Base-by-base conservation (phyloP, 2,797 vertebrate genomes). In the Enteromius trimaculatus region DNA sequence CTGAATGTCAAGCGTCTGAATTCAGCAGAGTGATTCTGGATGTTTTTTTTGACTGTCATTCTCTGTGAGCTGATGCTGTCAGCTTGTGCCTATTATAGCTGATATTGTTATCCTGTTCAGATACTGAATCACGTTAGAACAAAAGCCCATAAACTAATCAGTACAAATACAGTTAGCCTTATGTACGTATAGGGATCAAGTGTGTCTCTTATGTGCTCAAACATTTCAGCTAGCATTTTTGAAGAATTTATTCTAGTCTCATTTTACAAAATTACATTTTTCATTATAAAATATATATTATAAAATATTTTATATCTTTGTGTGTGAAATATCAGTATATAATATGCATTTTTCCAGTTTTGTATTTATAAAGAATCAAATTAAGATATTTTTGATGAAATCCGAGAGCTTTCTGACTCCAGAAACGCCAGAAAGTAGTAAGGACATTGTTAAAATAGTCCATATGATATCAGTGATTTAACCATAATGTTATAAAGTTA, bases 1-100 rank as follows among this genome's bases (percentile, higher is more conserved):
- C 65, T 80, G 81, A 77, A 88, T 79, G 79, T 82, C 84, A 84
- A 49, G 60, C 23, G 42, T 88, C 16, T 79, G 58, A 68, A 19
- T 69, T 51, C 74, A 62, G 66, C 19, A 49, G 58, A 83, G 42
- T 62, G 82, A 70, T 83, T 71, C 7, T 4, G 62, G 29, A 51
- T 62, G 17, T 78, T 64, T 60, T 79, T 79, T 37, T 79, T 8
- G 23, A 13, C 74, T 77, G n/a, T 55, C 62, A 55, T 65, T 65
- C 72, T 68, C n/a, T 51, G 3, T 75, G 60, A 79, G 26, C 44
- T 26, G 3, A n/a, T 66, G 51, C 74, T 51, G 23, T 80, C n/a
- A 68, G 78, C 60, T 51, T 4, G 23, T 58, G 8, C 14, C n/a
- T 60, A 39, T 60, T 58, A 60, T 76, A 10, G n/a, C 74, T 76